These are phyloP conservation scores for Torymus auratus DNA, from an alignment of 2,888 invertebrate species.

Conservation along the genomic window DNA sequence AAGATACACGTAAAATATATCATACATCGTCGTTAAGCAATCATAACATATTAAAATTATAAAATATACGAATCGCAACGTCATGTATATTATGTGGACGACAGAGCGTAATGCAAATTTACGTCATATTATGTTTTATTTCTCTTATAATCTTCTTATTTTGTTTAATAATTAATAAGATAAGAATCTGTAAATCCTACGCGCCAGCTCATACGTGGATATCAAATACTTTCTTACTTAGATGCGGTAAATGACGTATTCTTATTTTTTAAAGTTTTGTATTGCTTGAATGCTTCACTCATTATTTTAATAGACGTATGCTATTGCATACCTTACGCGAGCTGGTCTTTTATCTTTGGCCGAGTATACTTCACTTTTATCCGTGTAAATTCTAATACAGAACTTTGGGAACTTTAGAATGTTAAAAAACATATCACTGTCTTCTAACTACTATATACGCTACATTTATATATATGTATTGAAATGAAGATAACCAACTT, in stretches of 20 bases:
- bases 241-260: constrained; percentile 63
- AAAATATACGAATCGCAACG: constrained; percentile 70
- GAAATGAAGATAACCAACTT: constrained; percentile 43
- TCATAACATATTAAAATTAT: constrained; percentile 73
- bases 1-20: constrained; percentile 74
- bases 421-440: constrained; percentile 28
- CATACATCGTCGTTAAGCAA: constrained; percentile 59
- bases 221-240: constrained; percentile 66
- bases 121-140: constrained; percentile 45
- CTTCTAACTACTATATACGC: not conserved
- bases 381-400: constrained; percentile 34
- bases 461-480: not conserved
- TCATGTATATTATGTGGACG: constrained; percentile 66
- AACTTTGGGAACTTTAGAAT: constrained; percentile 45
- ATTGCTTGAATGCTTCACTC: constrained; percentile 63
- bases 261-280: constrained; percentile 53
- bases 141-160: constrained; percentile 20
- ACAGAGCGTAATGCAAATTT: constrained; percentile 60
- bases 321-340: constrained; percentile 14
- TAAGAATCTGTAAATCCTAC: constrained; percentile 57
- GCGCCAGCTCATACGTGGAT: constrained; percentile 60
- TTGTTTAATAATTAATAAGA: constrained; percentile 48
- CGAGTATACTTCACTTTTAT: constrained; percentile 23
- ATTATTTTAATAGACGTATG: constrained; percentile 36
- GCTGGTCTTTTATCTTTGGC: constrained; percentile 49